Conservation (phyloP, 1,140 invertebrate species). For the Drosophila pruinosa region DNA sequence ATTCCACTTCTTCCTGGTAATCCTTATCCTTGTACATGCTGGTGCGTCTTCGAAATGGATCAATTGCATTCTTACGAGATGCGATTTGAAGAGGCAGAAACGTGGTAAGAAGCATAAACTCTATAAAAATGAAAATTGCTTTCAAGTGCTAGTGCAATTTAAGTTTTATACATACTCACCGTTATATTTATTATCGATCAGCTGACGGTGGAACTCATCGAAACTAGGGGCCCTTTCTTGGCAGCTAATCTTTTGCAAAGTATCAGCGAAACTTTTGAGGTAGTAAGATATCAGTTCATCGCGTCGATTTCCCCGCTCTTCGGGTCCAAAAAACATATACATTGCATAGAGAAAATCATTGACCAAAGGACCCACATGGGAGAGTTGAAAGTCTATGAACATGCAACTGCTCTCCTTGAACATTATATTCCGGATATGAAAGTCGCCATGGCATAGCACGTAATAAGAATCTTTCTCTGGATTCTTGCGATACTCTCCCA, state of each 20-base stretch:
- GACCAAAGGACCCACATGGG: slow-evolving; percentile 28
- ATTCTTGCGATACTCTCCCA: slow-evolving; percentile 25
- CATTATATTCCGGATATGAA: slow-evolving; percentile 48
- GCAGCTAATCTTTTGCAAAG: slow-evolving; percentile 23
- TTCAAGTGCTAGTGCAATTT: too few species aligned
- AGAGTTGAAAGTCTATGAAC: slow-evolving; percentile 44
- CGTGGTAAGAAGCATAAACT: slow-evolving; percentile 22
- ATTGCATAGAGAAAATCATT: slow-evolving; percentile 47
- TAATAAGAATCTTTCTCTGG: neutral
- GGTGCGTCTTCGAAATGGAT: slow-evolving; percentile 11
- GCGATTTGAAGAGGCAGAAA: slow-evolving; percentile 27
- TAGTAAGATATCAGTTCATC: slow-evolving; percentile 39
- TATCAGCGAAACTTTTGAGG: slow-evolving; percentile 13
- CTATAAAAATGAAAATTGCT: neutral
- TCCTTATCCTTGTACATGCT: slow-evolving; percentile 29
- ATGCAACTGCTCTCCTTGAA: slow-evolving; percentile 34
- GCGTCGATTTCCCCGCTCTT: slow-evolving; percentile 15
- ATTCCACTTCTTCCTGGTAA: slow-evolving; percentile 25
- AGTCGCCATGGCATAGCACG: slow-evolving; percentile 52
- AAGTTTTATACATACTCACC: neutral
- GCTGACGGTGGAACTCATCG: slow-evolving; percentile 21
- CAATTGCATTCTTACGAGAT: slow-evolving; percentile 15
- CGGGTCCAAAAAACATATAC: slow-evolving; percentile 35
- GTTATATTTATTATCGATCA: slow-evolving; percentile 17
- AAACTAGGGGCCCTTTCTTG: slow-evolving; percentile 11